These are phyloP conservation scores for Lamproptera curius DNA, from an alignment of 2,888 invertebrate species.

Conservation along the genomic window DNA sequence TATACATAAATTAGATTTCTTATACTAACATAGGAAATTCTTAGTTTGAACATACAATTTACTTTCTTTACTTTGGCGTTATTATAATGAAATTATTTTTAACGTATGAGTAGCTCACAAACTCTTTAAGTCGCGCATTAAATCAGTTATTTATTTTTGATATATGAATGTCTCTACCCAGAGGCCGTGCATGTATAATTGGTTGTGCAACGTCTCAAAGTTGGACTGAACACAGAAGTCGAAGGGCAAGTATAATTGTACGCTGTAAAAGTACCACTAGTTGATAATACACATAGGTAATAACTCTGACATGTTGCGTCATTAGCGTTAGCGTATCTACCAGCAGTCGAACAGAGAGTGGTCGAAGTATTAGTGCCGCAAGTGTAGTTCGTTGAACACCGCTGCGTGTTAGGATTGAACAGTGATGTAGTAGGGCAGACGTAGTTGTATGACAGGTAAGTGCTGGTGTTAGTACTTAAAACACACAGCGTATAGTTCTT, in stretches of 20 bases:
- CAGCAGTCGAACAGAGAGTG: conserved; percentile 28
- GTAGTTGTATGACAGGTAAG: conserved; percentile 29
- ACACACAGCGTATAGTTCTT: conserved; percentile 42
- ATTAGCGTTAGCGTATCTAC: conserved; percentile 37
- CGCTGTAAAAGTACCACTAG: conserved; percentile 30
- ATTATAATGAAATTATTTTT: no score
- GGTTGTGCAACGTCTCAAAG: conserved; percentile 36
- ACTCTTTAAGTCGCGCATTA: background rate
- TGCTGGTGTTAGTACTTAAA: conserved; percentile 20
- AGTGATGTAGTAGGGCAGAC: conserved; percentile 45
- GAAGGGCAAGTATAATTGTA: conserved; percentile 37
- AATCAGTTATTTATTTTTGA: background rate
- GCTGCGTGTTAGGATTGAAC: conserved; percentile 48
- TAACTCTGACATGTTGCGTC: conserved; percentile 42
- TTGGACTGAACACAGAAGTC: conserved; percentile 42
- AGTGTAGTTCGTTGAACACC: conserved; percentile 40
- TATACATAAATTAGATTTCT: no score
- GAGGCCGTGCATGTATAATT: conserved; percentile 31
- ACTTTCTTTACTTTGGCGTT: no score
- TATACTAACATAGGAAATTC: no score
- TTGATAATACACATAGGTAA: conserved; percentile 34
- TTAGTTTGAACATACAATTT: no score
- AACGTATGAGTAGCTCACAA: background rate
- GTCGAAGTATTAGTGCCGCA: conserved; percentile 41
- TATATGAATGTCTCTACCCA: background rate